These are phyloP conservation scores for Lepidothrix coronata DNA, from an alignment of 2,113 vertebrate genomes.

Conservation along the genomic window DNA sequence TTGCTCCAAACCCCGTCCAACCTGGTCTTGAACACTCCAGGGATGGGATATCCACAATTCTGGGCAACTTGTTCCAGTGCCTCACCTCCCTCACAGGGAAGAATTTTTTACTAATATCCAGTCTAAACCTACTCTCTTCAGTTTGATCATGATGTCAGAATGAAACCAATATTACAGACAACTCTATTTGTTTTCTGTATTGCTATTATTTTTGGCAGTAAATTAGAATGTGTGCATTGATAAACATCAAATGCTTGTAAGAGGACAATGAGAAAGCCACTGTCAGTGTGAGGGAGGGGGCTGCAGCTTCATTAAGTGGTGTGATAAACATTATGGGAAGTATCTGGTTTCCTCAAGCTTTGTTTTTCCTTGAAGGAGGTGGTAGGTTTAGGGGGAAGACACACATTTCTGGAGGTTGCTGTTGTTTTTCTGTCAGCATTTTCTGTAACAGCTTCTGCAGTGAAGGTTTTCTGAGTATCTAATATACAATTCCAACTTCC, in stretches of 20 bases:
- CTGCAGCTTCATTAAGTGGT: neutral
- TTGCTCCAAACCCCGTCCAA: neutral
- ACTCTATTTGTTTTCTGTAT: neutral
- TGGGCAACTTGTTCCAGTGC: neutral
- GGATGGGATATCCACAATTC: neutral
- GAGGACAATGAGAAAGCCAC: neutral
- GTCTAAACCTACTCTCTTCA: neutral
- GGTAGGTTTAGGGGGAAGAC: neutral
- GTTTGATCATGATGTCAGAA: neutral
- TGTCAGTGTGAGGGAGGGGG: neutral
- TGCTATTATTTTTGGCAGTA: neutral
- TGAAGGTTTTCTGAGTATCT: neutral
- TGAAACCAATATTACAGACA: neutral
- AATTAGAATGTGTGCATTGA: neutral
- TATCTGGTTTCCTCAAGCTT: neutral
- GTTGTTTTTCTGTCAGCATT: neutral
- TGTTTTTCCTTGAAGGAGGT: neutral
- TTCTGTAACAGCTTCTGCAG: neutral
- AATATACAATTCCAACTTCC: neutral
- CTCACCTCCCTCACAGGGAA: neutral
- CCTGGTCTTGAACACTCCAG: fast-evolving
- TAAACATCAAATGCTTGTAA: neutral
- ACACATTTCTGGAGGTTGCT: neutral
- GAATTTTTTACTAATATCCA: fast-evolving
- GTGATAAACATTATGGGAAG: neutral